Conservation (phyloP, 1,140 invertebrate species). For the Solenopsis invicta region DNA sequence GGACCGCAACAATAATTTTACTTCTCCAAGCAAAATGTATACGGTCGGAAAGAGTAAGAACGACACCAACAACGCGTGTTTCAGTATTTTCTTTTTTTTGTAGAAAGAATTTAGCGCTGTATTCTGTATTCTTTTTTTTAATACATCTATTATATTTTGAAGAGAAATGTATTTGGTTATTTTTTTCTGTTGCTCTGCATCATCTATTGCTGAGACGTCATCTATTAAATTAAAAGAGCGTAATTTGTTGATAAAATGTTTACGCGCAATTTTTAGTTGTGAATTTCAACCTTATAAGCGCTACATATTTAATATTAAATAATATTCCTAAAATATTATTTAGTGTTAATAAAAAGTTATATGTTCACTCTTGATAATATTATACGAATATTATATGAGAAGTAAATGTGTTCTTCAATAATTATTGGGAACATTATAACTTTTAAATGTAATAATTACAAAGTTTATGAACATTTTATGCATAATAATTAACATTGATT, state of each 20-base stretch:
- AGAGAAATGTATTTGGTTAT: not conserved
- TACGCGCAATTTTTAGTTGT: not conserved
- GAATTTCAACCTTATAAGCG: not conserved
- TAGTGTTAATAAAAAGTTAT: too few species aligned
- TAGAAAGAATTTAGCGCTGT: not conserved
- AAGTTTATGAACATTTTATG: too few species aligned
- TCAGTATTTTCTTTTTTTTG: not conserved
- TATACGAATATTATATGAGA: too few species aligned
- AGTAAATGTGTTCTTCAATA: too few species aligned
- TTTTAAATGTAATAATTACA: too few species aligned
- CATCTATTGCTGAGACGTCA: not conserved
- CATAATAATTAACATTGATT: too few species aligned
- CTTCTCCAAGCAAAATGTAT: slow-evolving; percentile 26
- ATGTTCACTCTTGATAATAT: too few species aligned
- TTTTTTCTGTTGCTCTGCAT: not conserved
- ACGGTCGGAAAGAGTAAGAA: slow-evolving; percentile 15
- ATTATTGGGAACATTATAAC: too few species aligned
- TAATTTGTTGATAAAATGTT: not conserved
- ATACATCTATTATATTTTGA: not conserved
- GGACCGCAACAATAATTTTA: slow-evolving; percentile 22
- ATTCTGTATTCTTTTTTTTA: not conserved
- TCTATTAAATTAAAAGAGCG: not conserved
- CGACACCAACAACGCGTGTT: slow-evolving; percentile 44
- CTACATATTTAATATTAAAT: too few species aligned
- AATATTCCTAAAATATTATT: too few species aligned